Percentiles rank a stretch among this genome's conserved stretches.
Conservation (phyloP, 2,888 invertebrate species). For the Onchidella celtica region DNA sequence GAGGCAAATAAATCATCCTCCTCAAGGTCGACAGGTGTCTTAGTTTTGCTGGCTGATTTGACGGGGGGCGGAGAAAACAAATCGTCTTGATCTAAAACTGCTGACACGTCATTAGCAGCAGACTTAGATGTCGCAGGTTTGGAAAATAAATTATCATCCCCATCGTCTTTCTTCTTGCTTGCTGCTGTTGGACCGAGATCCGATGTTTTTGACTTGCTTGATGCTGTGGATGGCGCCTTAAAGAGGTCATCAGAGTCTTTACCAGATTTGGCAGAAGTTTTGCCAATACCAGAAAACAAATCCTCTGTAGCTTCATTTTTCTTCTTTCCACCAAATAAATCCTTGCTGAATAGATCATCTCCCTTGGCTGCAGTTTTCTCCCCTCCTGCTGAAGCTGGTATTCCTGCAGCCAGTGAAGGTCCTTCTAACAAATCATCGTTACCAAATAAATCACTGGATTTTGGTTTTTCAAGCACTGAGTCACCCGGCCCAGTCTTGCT, state of each 20-base stretch:
- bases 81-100: slow-evolving; percentile 32
- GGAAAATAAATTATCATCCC: slow-evolving; percentile 54
- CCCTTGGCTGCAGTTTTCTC: slow-evolving; percentile 6
- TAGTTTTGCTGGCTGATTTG: background rate
- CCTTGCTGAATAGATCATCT: slow-evolving; percentile 45
- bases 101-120: slow-evolving; percentile 35
- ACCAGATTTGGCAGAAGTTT: background rate
- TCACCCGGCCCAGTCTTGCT: background rate
- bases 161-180: slow-evolving; percentile 49
- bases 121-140: slow-evolving; percentile 52
- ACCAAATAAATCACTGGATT: slow-evolving; percentile 65
- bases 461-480: background rate
- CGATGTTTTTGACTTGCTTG: background rate
- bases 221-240: slow-evolving; percentile 52
- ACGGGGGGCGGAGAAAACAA: slow-evolving; percentile 3
- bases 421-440: slow-evolving; percentile 66
- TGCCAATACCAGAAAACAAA: slow-evolving; percentile 37
- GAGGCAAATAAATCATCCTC: slow-evolving; percentile 59
- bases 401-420: slow-evolving; percentile 14
- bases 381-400: background rate
- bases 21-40: background rate
- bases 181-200: background rate
- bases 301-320: slow-evolving; percentile 26
- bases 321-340: slow-evolving; percentile 28
- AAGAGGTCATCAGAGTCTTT: slow-evolving; percentile 44